These are phyloP conservation scores for Polyommatus iphigenia DNA, from an alignment of 2,888 invertebrate species.

Conservation along the genomic window DNA sequence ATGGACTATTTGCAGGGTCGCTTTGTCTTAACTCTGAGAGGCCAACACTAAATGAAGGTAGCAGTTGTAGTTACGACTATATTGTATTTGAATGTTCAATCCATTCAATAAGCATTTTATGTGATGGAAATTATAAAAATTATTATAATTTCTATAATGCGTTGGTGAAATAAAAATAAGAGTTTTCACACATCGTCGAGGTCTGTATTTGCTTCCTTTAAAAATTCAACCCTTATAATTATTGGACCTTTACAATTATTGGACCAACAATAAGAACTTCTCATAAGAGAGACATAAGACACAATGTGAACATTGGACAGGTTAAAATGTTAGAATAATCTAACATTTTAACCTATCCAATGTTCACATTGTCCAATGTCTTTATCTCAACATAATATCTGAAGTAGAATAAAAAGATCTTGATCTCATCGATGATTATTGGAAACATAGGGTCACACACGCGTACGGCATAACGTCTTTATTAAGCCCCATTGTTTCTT, in stretches of 20 bases:
- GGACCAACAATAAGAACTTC: not conserved
- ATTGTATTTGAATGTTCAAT: constrained; percentile 34
- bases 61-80: constrained; percentile 36
- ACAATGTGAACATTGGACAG: too few species aligned
- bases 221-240: not conserved
- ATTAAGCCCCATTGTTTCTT: constrained; percentile 72
- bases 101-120: not conserved
- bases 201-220: not conserved
- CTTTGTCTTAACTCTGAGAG: constrained; percentile 63
- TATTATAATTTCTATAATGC: not conserved
- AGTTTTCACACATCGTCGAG: not conserved
- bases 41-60: constrained; percentile 49
- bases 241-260: not conserved
- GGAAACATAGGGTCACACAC: constrained; percentile 42
- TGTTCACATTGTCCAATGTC: not conserved
- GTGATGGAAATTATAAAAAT: not conserved
- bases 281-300: too few species aligned
- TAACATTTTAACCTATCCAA: not conserved
- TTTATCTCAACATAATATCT: not conserved
- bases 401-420: constrained; percentile 31
- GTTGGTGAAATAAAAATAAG: not conserved
- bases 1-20: constrained; percentile 66
- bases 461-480: constrained; percentile 64
- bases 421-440: constrained; percentile 30
- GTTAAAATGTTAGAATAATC: too few species aligned